These are phyloP conservation scores for Phocides pigmalion DNA, from an alignment of 1,140 invertebrate genomes.

Conservation along the genomic window DNA sequence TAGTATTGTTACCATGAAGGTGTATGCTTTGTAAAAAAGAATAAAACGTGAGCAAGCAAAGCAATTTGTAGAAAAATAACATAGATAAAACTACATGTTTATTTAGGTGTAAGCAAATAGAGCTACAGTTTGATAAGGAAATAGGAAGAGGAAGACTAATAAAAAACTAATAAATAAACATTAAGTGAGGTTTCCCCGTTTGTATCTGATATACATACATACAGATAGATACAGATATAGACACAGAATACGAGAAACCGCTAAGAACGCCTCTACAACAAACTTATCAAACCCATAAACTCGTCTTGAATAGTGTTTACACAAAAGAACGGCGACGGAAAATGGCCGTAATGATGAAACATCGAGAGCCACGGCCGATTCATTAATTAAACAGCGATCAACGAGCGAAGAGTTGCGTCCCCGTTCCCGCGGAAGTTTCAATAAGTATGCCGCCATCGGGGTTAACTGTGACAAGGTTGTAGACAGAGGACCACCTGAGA, in stretches of 20 bases:
- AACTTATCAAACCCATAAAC: background rate
- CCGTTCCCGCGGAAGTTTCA: slow-evolving; percentile 72
- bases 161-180: background rate
- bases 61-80: too few species aligned
- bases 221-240: too few species aligned
- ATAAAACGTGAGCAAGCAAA: too few species aligned
- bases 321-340: slow-evolving; percentile 5
- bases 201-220: background rate
- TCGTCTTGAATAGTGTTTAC: background rate
- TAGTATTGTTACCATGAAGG: too few species aligned
- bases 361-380: slow-evolving; percentile 49
- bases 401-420: slow-evolving; percentile 52
- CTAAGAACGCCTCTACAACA: background rate
- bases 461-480: slow-evolving; percentile 77
- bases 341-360: slow-evolving; percentile 37
- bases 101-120: background rate
- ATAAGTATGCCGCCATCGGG: slow-evolving; percentile 64
- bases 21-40: too few species aligned
- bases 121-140: background rate
- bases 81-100: too few species aligned
- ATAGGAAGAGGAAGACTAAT: slow-evolving; percentile 7
- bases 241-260: background rate
- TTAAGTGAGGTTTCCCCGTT: background rate
- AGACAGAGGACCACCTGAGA: slow-evolving; percentile 69
- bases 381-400: slow-evolving; percentile 63